Evolutionary conservation across 2,888 invertebrate genomes (phyloP), one percentile per base, ranked within the genome.

Genomic region (Maniola hyperantus): DNA sequence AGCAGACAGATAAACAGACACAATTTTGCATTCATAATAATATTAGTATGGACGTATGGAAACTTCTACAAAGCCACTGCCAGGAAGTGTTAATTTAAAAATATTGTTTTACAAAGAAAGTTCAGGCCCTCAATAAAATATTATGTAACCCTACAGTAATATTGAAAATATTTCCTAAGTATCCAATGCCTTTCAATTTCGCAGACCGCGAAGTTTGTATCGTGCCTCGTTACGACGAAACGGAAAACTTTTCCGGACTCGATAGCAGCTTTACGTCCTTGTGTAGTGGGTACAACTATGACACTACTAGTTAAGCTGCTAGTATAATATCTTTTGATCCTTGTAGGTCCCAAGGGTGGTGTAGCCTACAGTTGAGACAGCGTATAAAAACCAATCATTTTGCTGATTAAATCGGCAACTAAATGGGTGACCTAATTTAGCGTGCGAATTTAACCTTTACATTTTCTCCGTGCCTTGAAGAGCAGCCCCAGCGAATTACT

Each of bases 231-330:
- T 80, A 82, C 77, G 79, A 77, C 78, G 79, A 77, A 78, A 79
- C 76, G 77, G 72, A 73, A 77, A 87, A 87, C 79, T 88, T 88
- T 81, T 76, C 78, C 76, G 79, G 77, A 83, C 83, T 84, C 85
- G 82, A 85, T 87, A 84, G 81, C 78, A 80, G 60, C 65, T 39
- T 48, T 65, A 50, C 64, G 57, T 64, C 68, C 66, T 48, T 59
- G 36, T 61, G 62, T 55, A 13, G 13, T 53, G 57, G 26, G 4
- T 26, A 26, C 48, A 64, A 64, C 48, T 65, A 48, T 64, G 63
- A 66, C 59, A 68, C 53, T 26, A 26, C 26, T 4, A 26, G 26
- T 26, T 26, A 26, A 26, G 26, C 46, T 15, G n/a, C 46, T 5
- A n/a, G 6, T 36, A 36, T 53, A 51, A 26, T 34, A 13, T 53